Evolutionary conservation across 2,888 invertebrate species (phyloP).

Genomic region (Brenthis hecate): DNA sequence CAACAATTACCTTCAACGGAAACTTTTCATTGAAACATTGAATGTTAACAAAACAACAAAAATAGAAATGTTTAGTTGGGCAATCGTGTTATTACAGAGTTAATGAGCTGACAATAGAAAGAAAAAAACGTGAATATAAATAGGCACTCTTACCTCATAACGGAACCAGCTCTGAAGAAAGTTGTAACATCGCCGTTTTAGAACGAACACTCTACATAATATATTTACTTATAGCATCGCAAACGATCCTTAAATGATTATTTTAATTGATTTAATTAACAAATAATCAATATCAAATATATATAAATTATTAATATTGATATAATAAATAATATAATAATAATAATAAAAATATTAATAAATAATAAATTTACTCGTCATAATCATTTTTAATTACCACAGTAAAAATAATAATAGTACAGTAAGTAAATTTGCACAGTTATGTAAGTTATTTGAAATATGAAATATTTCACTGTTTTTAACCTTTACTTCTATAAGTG

Average conservation of each 20-base stretch:
- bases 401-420: too few species aligned
- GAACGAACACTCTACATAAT: constrained; percentile 37
- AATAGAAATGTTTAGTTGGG: constrained; percentile 9
- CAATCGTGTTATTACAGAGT: constrained; percentile 43
- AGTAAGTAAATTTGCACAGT: too few species aligned
- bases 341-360: too few species aligned
- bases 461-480: neutral
- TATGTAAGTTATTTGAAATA: too few species aligned
- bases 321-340: too few species aligned
- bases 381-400: too few species aligned
- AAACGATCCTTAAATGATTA: neutral
- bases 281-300: too few species aligned
- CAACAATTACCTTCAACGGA: too few species aligned
- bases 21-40: neutral
- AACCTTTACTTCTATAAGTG: neutral
- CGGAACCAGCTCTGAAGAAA: constrained; percentile 49
- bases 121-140: constrained; percentile 47
- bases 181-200: constrained; percentile 46
- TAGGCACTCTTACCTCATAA: constrained; percentile 57
- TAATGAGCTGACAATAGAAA: constrained; percentile 55
- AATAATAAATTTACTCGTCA: too few species aligned
- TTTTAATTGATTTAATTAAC: too few species aligned
- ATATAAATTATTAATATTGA: too few species aligned
- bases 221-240: neutral
- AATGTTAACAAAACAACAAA: constrained; percentile 7